Evolutionary conservation across 2,113 vertebrate genomes (phyloP).

Genomic region (Saccopteryx leptura): DNA sequence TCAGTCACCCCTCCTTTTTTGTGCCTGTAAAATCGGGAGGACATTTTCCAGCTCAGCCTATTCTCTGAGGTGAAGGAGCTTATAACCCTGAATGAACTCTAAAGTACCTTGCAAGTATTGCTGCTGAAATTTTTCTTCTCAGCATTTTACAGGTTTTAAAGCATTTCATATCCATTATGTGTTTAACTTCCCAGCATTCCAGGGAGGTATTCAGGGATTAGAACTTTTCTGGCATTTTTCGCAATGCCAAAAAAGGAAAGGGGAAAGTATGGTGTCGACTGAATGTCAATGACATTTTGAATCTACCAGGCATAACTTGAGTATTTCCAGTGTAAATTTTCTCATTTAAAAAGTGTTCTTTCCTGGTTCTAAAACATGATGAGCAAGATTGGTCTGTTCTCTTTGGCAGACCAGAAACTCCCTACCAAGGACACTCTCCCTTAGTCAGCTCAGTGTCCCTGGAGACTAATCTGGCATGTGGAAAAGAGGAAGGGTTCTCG

Average conservation of each 20-base stretch:
- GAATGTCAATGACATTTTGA: background rate
- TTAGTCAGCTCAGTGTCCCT: background rate
- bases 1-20: background rate
- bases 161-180: background rate
- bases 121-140: conserved; percentile 38
- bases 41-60: background rate
- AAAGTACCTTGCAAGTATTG: background rate
- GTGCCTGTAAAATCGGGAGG: background rate
- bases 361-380: background rate
- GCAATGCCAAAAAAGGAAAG: background rate
- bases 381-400: background rate
- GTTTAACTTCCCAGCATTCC: background rate
- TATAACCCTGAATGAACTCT: background rate
- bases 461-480: background rate
- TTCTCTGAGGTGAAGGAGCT: background rate
- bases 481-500: background rate
- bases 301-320: background rate
- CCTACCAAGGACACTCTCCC: background rate
- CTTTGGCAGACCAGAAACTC: background rate
- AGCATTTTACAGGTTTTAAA: conserved; percentile 16
- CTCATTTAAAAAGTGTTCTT: background rate
- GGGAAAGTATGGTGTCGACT: background rate
- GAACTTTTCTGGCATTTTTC: background rate
- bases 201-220: background rate
- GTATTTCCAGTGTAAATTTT: background rate